A percentile compares a stretch with the other conserved stretches of the same genome.
Conservation (phyloP, 2,888 invertebrate genomes). For the Cantharis nigra region DNA sequence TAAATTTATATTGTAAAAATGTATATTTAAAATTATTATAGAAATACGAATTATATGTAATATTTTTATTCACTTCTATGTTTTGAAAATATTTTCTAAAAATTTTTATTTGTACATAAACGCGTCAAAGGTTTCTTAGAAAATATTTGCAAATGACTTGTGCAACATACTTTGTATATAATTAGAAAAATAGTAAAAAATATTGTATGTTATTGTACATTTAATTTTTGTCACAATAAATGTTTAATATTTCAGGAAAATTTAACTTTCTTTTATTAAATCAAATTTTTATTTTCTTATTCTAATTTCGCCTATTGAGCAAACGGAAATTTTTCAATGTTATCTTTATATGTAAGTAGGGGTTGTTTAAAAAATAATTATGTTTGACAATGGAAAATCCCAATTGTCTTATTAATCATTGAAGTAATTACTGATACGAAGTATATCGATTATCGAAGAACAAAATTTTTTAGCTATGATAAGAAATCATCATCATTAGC, state of each 20-base stretch:
- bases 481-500: too few species aligned
- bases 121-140: conserved; percentile 6
- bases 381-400: too few species aligned
- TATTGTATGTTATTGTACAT: conserved; percentile 44
- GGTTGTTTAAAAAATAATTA: too few species aligned
- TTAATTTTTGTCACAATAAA: conserved; percentile 56
- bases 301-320: too few species aligned
- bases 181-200: conserved; percentile 27
- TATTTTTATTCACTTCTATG: conserved; percentile 27
- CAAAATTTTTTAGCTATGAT: too few species aligned
- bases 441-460: too few species aligned
- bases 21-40: conserved; percentile 21
- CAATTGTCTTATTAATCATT: too few species aligned
- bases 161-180: conserved; percentile 24
- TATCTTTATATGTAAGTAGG: too few species aligned
- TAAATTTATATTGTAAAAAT: conserved; percentile 27
- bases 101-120: neutral
- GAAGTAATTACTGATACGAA: too few species aligned
- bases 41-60: conserved; percentile 23
- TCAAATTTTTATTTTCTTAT: too few species aligned
- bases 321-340: too few species aligned
- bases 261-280: neutral
- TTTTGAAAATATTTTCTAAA: conserved; percentile 19
- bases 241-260: conserved; percentile 50
- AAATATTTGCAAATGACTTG: conserved; percentile 18